phyloP scores from a whole-genome alignment of 2,113 vertebrate species.

The Otis tarda region DNA sequence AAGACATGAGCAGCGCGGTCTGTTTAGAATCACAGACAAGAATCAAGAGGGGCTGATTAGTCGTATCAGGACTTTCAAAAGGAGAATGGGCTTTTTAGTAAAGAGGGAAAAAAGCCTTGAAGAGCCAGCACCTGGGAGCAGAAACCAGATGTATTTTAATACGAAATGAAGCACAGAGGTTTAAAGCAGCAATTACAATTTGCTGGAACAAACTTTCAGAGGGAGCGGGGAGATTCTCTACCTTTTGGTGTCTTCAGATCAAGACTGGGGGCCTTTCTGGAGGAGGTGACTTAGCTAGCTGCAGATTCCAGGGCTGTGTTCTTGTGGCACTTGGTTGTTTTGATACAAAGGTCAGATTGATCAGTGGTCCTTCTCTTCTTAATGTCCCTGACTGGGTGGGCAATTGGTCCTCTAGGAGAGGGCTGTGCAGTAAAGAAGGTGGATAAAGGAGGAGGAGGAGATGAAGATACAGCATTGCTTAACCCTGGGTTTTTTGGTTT shows the following conservation, averaged over 20 bases:
- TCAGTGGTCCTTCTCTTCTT: not conserved
- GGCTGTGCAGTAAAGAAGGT: not conserved
- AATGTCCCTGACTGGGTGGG: not conserved
- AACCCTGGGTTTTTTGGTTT: not conserved
- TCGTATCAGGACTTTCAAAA: not conserved
- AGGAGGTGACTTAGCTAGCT: not conserved
- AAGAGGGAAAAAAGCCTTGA: not conserved
- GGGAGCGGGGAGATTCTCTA: not conserved
- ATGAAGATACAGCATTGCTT: not conserved
- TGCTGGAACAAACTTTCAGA: not conserved
- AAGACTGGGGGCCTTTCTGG: not conserved
- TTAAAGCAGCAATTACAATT: not conserved
- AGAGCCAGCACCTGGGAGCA: not conserved
- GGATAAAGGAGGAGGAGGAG: not conserved
- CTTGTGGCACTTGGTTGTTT: not conserved
- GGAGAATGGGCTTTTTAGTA: constrained; percentile 45
- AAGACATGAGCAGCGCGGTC: not conserved
- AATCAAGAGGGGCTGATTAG: constrained; percentile 58
- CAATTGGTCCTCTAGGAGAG: not conserved
- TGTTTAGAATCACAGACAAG: constrained; percentile 39
- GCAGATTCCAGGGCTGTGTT: not conserved
- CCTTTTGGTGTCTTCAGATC: not conserved
- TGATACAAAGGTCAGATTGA: not conserved
- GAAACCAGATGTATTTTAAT: constrained; percentile 36
- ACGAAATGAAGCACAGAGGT: not conserved